phyloP scores from a whole-genome alignment of 2,113 vertebrate genomes.

The Perca fluviatilis region DNA sequence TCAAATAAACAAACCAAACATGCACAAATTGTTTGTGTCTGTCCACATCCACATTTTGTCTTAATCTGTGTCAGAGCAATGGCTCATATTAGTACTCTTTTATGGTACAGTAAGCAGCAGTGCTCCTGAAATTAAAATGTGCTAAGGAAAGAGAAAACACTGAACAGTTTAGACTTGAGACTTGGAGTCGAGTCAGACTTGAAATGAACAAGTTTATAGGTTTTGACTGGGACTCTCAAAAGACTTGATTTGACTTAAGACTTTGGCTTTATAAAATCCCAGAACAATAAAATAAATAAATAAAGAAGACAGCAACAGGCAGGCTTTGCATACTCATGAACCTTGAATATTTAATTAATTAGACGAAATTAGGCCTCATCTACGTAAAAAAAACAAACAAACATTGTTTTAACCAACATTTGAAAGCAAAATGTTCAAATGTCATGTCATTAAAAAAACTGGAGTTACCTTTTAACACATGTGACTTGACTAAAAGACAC shows the following conservation, averaged over 20 bases:
- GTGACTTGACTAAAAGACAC: background rate
- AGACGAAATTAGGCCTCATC: background rate
- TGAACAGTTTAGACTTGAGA: background rate
- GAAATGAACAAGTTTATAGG: background rate
- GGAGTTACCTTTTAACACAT: background rate
- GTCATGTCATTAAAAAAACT: background rate
- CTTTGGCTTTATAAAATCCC: background rate
- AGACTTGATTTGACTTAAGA: background rate
- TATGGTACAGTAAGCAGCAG: background rate
- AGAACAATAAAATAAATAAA: background rate
- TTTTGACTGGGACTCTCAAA: background rate
- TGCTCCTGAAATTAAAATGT: background rate
- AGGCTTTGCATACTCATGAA: background rate
- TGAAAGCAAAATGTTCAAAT: background rate
- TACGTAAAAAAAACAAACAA: background rate
- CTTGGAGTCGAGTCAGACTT: background rate
- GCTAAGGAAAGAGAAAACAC: background rate
- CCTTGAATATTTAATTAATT: background rate
- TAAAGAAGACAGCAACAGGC: background rate
- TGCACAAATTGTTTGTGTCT: constrained; percentile 14
- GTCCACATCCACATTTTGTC: background rate
- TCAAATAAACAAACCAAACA: constrained; percentile 39
- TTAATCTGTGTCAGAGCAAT: background rate
- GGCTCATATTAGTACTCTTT: background rate
- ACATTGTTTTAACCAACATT: background rate